Conservation (phyloP, 2,113 vertebrate genomes). For the Monopterus albus region DNA sequence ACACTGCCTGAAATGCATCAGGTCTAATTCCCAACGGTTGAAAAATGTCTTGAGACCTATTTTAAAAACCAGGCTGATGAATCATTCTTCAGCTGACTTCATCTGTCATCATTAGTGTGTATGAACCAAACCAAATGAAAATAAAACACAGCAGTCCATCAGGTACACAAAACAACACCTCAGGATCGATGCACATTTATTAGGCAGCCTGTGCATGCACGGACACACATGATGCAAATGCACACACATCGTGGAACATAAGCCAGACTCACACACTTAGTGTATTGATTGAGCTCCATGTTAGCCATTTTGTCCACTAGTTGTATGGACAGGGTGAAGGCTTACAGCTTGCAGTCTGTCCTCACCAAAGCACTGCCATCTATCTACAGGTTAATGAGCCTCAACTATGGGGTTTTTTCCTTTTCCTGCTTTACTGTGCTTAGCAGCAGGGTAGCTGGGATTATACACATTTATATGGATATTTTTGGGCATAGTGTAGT, state of each 20-base stretch:
- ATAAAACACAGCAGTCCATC: conserved; percentile 64
- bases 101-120: conserved; percentile 68
- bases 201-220: conserved; percentile 37
- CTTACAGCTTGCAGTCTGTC: conserved; percentile 61
- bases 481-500: too few relatives aligned
- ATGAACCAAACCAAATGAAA: conserved; percentile 67
- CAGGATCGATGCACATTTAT: conserved; percentile 69
- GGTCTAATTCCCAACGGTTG: conserved; percentile 14
- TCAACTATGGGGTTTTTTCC: conserved; percentile 40
- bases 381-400: conserved; percentile 71
- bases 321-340: conserved; percentile 60
- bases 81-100: conserved; percentile 53
- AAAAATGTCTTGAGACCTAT: conserved; percentile 30
- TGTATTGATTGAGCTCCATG: conserved; percentile 68
- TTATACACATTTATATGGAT: conserved; percentile 24
- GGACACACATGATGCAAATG: conserved; percentile 25
- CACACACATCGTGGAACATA: conserved; percentile 6
- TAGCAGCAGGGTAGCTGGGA: conserved; percentile 19
- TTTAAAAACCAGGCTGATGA: conserved; percentile 48
- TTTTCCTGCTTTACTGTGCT: conserved; percentile 16
- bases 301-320: conserved; percentile 59
- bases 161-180: conserved; percentile 69
- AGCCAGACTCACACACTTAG: conserved; percentile 46
- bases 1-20: conserved; percentile 31
- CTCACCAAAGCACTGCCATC: conserved; percentile 63